Evolutionary conservation across 2,797 vertebrate species (phyloP).

Genomic region (Erethizon dorsatum): DNA sequence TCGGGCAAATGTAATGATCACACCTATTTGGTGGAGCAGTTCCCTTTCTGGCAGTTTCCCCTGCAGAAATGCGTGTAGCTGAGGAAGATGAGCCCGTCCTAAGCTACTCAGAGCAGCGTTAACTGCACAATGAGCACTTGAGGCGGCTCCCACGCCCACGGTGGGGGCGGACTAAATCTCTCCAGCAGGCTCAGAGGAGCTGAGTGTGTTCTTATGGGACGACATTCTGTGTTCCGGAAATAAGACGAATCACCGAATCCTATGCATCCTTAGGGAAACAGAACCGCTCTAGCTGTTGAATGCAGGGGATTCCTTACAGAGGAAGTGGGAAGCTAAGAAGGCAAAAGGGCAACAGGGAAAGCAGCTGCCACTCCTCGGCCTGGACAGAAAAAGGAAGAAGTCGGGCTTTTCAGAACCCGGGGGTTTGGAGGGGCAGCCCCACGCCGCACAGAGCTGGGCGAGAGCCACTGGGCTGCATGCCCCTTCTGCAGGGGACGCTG

Average conservation of each 20-base stretch:
- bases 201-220: rapidly evolving
- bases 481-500: neutral
- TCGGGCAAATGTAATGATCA: too few relatives aligned
- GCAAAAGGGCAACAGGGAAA: neutral
- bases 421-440: too few relatives aligned
- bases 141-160: rapidly evolving
- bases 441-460: rapidly evolving
- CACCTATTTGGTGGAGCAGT: too few relatives aligned
- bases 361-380: neutral
- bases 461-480: neutral
- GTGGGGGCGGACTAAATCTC: rapidly evolving
- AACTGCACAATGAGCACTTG: neutral
- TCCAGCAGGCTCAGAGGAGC: too few relatives aligned
- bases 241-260: rapidly evolving
- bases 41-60: neutral
- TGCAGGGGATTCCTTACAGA: neutral
- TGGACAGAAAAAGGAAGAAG: too few relatives aligned
- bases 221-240: neutral
- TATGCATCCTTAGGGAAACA: rapidly evolving
- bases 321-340: neutral
- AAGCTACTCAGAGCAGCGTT: rapidly evolving
- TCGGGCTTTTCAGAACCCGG: neutral
- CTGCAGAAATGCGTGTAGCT: rapidly evolving
- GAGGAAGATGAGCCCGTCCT: too few relatives aligned
- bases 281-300: neutral